Evolutionary conservation across 2,113 vertebrate genomes (phyloP).

Genomic region (Sisor rabdophorus): DNA sequence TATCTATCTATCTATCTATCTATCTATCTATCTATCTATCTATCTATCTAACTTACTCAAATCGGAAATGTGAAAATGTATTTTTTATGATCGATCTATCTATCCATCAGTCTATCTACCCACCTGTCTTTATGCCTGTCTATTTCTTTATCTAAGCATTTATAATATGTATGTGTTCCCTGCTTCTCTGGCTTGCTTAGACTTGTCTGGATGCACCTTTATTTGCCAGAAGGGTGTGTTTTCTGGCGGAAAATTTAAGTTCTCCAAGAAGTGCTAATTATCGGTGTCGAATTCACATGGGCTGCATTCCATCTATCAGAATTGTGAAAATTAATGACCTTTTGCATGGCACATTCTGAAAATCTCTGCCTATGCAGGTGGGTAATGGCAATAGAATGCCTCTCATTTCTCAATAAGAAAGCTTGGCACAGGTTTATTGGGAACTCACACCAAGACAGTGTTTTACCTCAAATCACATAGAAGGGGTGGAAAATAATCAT

Average conservation of each 20-base stretch:
- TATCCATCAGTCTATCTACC: too few species aligned
- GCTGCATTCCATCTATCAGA: conserved; percentile 7
- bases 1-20: too few species aligned
- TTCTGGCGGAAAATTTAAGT: conserved; percentile 13
- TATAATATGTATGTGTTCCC: conserved; percentile 21
- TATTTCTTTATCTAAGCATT: too few species aligned
- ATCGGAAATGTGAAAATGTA: too few species aligned
- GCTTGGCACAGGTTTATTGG: neutral
- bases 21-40: too few species aligned
- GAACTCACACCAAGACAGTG: conserved; percentile 18
- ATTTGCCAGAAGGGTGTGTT: conserved; percentile 35
- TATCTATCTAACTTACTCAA: too few species aligned
- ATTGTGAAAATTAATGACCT: conserved; percentile 18
- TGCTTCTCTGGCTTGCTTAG: conserved; percentile 34
- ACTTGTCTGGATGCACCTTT: conserved; percentile 22
- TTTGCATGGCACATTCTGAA: conserved; percentile 25
- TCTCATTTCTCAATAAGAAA: conserved; percentile 4
- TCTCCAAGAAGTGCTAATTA: conserved; percentile 21
- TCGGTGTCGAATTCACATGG: conserved; percentile 31
- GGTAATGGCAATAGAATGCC: conserved; percentile 1
- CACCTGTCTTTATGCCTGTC: too few species aligned
- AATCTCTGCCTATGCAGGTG: conserved; percentile 11
- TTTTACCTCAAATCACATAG: neutral
- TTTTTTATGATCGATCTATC: too few species aligned
- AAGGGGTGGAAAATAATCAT: neutral